Base-by-base conservation (phyloP, 2,797 vertebrate species). In the Ceyx erithaca region DNA sequence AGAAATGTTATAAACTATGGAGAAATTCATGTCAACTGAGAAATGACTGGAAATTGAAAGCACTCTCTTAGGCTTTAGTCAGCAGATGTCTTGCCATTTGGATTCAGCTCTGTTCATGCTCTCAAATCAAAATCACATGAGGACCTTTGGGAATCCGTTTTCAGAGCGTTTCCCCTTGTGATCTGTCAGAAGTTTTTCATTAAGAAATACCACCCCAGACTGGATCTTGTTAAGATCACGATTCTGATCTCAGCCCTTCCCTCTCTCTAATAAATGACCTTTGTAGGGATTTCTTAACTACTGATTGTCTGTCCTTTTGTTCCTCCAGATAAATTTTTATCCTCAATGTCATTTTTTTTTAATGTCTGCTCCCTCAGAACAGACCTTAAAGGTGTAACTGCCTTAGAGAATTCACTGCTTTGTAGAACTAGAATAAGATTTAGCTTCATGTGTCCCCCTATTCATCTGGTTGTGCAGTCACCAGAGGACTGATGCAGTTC, bases 61-160 rank as follows among this genome's bases (percentile, higher is more conserved):
- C 67, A 64, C 45, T 87, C 41, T 59, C 48, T 54, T 41, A 78
- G 46, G 64, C 51, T 93, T 94, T 89, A 80, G 51, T 77, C 84
- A 91, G 93, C 95, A 96, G 90, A 94, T 95, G 91, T 90, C 68
- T 72, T 96, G 81, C 86, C 91, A 93, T 95, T 95, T 95, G 91
- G 46, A 79, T 91, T 92, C 81, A 89, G 69, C 31, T 31, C 35
- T 80, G 68, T 78, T 92, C 86, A 90, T 45, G 64, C 58, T 89
- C 68, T 87, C 61, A 92, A 90, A 94, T 96, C 64, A 82, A 95
- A 91, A 96, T 96, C 95, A 95, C 83, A 93, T 92, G 94, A 90
- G 66, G 69, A 45, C 28, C 30, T 92, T 93, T 78, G 86, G 61
- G 85, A 96, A 85, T 81, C 66, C 3, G 46, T 85, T 92, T 93